Percentiles rank a stretch among this genome's conserved stretches.
phyloP scores from a whole-genome alignment of 2,888 invertebrate genomes.

The Pterostichus madidus region DNA sequence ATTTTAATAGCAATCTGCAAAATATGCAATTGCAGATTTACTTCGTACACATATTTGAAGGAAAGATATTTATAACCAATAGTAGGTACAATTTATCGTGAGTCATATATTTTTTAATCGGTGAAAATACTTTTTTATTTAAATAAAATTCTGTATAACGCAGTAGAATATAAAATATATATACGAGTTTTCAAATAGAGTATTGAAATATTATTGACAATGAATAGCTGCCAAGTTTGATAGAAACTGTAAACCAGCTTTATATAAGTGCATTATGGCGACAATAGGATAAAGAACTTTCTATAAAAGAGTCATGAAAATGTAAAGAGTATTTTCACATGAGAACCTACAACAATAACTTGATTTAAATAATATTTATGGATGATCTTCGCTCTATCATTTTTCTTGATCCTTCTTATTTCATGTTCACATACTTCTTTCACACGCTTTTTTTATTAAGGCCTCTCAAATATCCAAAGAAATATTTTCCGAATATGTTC shows the following conservation, averaged over 20 bases:
- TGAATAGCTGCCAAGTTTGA: neutral
- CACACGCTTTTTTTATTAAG: conserved; percentile 2
- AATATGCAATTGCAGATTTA: too few relatives aligned
- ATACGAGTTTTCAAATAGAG: too few relatives aligned
- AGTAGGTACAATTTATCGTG: too few relatives aligned
- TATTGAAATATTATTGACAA: neutral
- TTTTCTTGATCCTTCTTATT: conserved; percentile 19
- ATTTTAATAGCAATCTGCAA: too few relatives aligned
- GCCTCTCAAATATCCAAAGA: neutral
- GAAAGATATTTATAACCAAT: too few relatives aligned
- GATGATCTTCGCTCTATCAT: neutral
- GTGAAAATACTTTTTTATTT: too few relatives aligned
- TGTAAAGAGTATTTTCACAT: conserved; percentile 27
- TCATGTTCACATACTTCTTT: conserved; percentile 20
- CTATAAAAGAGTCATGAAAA: conserved; percentile 31
- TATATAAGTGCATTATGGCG: conserved; percentile 13
- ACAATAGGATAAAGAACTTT: conserved; percentile 30
- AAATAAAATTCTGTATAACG: too few relatives aligned
- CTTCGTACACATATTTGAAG: too few relatives aligned
- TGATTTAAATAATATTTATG: conserved; percentile 42
- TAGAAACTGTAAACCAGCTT: conserved; percentile 8
- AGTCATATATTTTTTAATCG: too few relatives aligned
- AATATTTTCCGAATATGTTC: neutral
- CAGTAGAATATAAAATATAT: too few relatives aligned
- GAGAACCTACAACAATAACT: conserved; percentile 30